Base-by-base conservation (phyloP, 2,888 invertebrate genomes). In the Trissoscelio sp. region DNA sequence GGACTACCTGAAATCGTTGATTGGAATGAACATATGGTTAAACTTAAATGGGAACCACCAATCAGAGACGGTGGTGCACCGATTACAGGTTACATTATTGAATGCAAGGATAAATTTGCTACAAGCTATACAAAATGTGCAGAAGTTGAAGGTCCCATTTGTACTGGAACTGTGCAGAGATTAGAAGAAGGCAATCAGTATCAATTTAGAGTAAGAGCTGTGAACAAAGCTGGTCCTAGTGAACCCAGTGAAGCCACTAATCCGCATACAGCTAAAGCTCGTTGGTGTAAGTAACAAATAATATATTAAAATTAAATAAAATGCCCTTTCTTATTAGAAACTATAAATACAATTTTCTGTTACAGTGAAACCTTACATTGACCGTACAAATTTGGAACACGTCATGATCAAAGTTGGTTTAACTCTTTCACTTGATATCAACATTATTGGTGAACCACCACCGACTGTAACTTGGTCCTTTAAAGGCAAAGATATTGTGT, bases 91-190 rank as follows among this genome's bases (percentile, higher is more conserved):
- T 98, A 98, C 90, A 94, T 98, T 77, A 94, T 98, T 83, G 98
- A 98, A 92, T 98, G 97, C 94, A 97, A 98, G 90, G 98, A 98
- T 91, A 94, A 97, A 62, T 95, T 98, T 98, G 98, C 97, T 97
- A 91, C 97, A 97, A 91, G 97, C 97, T 0, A 96, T 92, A 95
- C 96, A 28, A 97, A 97, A 92, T 97, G 96, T 14, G 95, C 94
- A 0, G 97, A 97, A 92, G 89, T 96, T 3, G 97, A 98, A 90
- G 96, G 97, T 18, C 97, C 98, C 1, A 96, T 95, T 70, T 97
- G 96, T 90, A 95, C 95, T 87, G 98, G 97, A 24, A 95, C 96
- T 6, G 98, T 99, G 97, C 96, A 0, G 94, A 94, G 87, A 94
- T 96, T 91, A 95, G 95, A 39, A 95, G 94, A 77, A 91, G 98